Evolutionary conservation across 2,113 vertebrate species (phyloP), one percentile per base, ranked within the genome.

Genomic region (Epinephelus fuscoguttatus): DNA sequence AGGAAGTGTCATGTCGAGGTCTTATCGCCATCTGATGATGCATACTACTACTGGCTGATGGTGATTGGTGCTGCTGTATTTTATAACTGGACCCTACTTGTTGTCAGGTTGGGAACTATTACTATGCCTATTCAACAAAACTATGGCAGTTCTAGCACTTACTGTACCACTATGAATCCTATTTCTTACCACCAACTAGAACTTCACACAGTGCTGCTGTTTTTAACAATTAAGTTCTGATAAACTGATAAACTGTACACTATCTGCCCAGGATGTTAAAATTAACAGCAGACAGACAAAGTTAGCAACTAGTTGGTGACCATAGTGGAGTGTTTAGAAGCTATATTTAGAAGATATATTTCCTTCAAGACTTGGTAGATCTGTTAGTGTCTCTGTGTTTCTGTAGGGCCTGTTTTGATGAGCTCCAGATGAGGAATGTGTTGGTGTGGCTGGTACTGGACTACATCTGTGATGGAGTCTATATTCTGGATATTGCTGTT

Each of bases 1-100:
- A 97, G 93, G 88, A 96, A 95, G 78, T 95, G 94, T 76, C 94
- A 90, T 4, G 66, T 95, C 18, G 94, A 97, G 78, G 95, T 98
- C 50, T 74, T 99, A 63, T 96, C 98, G 6, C 97, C 97, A 1
- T 96, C 97, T 0, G 97, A 97, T 83, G 94, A 98, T 60, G 84
- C 93, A 64, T 99, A 99, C 88, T 99, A 98, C 92, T 82, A 88
- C 33, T 99, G 98, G 98, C 94, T 99, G 64, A 93, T 96, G 71
- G 91, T 99, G 86, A 96, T 97, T n/a, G 95, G 96, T 13, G 79
- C 95, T 53, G 96, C 97, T 57, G 97, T 97, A 9, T 94, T 99
- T 69, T 99, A 98, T 63, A 99, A 98, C 93, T 98, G 97, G 97
- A 98, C 97, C 71, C 75, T 98, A 45, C 92, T 99, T 0, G 86